Base-by-base conservation (phyloP, 2,797 vertebrate species). In the Pseudochirops cupreus region DNA sequence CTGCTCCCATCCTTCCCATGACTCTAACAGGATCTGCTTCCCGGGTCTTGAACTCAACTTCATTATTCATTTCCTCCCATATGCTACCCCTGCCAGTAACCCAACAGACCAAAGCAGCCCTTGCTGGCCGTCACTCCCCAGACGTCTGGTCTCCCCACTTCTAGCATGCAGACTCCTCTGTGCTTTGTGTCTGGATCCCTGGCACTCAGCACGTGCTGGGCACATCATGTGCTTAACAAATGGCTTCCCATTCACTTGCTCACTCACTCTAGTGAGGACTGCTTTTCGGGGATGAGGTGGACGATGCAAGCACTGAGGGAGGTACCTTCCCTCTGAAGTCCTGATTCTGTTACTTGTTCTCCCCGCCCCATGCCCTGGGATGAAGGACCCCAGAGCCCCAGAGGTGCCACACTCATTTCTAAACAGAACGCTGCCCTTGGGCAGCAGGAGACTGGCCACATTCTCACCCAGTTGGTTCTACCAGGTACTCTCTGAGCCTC, bases 281-380 rank as follows among this genome's bases (percentile, higher is more conserved):
- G 16, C 67, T 74, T 74, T 21, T 74, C n/a, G 21, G 67, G 67
- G 59, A 14, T 33, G 13, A 31, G 31, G 33, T 67, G 13, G 59
- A n/a, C 33, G 0, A 29, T 59, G 9, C 58, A 7, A 1, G 24
- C 59, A 1, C 11, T 14, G 3, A 5, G 33, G n/a, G 3, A 5
- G 33, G n/a, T 3, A 5, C n/a, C 67, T 46, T 82, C 67, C n/a
- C 21, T 39, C n/a, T 39, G 24, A 82, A 82, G 24, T 13, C n/a
- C 67, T 39, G 18, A 39, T 18, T 21, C 18, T 18, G 14, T n/a
- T 67, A 33, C 14, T n/a, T 2, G 2, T 21, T 3, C n/a, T 24
- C n/a, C n/a, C 3, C n/a, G 46, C 67, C n/a, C n/a, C 18, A 67
- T 24, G 33, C 33, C 67, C 33, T 18, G 33, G 62, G 62, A 18